These are phyloP conservation scores for Tapirus terrestris DNA, from an alignment of 2,113 vertebrate genomes.

Conservation along the genomic window DNA sequence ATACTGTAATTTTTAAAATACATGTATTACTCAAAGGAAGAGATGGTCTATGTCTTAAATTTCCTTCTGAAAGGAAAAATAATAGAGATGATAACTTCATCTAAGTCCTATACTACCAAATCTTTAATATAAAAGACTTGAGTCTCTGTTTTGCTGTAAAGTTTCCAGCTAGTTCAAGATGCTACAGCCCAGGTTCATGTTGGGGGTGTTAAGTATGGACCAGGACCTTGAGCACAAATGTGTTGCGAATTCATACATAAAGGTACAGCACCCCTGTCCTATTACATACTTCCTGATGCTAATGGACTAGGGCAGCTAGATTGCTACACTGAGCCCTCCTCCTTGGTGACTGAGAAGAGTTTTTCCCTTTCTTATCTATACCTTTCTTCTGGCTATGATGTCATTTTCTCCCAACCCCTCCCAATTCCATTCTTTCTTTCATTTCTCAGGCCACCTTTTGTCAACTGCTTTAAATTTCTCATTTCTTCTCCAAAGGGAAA, in stretches of 20 bases:
- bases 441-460: slow-evolving; percentile 26
- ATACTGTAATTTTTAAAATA: not conserved
- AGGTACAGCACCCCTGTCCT: not conserved
- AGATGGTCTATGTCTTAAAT: not conserved
- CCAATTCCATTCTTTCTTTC: not conserved
- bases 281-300: not conserved
- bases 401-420: not conserved
- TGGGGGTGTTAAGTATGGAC: not conserved
- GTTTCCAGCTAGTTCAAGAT: not conserved
- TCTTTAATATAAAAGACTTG: not conserved
- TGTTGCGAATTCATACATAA: not conserved
- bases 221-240: not conserved
- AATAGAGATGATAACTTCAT: not conserved
- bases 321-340: not conserved
- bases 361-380: slow-evolving; percentile 4
- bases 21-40: not conserved
- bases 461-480: slow-evolving; percentile 3
- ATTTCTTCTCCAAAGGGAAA: not conserved
- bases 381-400: not conserved
- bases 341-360: not conserved
- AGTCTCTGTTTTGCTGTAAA: not conserved
- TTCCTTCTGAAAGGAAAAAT: not conserved
- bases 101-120: not conserved
- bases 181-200: not conserved
- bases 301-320: not conserved